These are phyloP conservation scores for Poecilia gillii DNA, from an alignment of 2,797 vertebrate species.

Conservation along the genomic window DNA sequence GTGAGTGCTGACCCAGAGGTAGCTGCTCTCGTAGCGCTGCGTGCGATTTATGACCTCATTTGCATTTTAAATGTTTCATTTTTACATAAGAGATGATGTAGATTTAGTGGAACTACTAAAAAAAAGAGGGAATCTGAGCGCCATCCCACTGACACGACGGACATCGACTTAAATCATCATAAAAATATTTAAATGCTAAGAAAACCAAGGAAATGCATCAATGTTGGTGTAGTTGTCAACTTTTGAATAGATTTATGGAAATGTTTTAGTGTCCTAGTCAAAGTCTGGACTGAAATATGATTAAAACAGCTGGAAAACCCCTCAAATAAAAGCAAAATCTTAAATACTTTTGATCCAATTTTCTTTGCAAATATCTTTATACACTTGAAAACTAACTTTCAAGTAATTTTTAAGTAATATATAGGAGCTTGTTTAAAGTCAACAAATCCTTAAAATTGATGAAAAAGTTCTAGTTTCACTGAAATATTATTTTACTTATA, in stretches of 20 bases:
- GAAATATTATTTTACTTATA: no score
- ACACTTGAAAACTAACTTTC: not conserved
- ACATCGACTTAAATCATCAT: not conserved
- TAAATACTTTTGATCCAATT: not conserved
- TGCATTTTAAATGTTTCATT: slow-evolving; percentile 23
- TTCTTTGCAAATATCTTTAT: not conserved
- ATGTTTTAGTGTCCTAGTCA: not conserved
- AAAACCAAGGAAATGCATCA: not conserved
- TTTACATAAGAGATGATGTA: slow-evolving; percentile 20
- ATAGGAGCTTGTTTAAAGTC: no score
- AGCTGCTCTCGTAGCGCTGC: not conserved
- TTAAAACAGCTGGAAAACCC: not conserved
- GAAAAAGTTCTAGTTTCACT: no score
- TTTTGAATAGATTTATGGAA: not conserved
- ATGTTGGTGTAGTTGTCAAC: not conserved
- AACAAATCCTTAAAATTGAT: no score
- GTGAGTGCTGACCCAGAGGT: slow-evolving; percentile 39
- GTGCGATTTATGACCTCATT: slow-evolving; percentile 39
- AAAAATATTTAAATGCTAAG: not conserved
- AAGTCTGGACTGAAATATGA: not conserved
- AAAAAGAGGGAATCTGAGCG: slow-evolving; percentile 8
- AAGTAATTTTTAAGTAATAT: no score
- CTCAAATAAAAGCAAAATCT: not conserved
- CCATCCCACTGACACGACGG: slow-evolving; percentile 16
- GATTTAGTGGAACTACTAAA: not conserved